These are phyloP conservation scores for Corvus moneduloides DNA, from an alignment of 2,113 vertebrate genomes.

Conservation along the genomic window DNA sequence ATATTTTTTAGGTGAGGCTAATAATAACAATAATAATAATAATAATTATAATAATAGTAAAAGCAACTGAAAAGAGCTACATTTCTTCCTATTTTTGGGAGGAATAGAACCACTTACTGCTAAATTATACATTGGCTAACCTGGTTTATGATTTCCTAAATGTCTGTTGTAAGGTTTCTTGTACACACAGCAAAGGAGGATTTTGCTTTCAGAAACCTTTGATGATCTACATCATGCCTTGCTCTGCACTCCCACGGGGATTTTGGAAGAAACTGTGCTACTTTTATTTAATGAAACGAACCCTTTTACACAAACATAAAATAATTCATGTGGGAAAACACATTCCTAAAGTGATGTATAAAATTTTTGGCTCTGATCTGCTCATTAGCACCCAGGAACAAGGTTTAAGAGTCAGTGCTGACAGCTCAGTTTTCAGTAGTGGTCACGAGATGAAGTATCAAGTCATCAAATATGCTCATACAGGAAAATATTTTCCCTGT, in stretches of 20 bases:
- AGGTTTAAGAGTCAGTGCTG: background rate
- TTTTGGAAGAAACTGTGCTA: background rate
- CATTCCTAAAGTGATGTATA: background rate
- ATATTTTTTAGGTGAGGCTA: background rate
- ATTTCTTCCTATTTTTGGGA: background rate
- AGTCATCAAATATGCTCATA: background rate
- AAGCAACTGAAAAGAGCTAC: background rate
- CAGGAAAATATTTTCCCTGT: background rate
- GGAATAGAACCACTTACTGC: background rate
- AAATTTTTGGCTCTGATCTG: background rate
- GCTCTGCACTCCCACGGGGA: background rate
- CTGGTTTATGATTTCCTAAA: background rate
- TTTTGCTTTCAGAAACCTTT: background rate
- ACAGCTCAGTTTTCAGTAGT: background rate
- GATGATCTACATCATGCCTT: background rate
- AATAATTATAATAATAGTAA: background rate
- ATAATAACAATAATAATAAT: background rate
- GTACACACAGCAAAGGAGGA: background rate
- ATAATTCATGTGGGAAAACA: background rate
- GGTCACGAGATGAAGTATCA: background rate
- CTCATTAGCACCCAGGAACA: conserved; percentile 26
- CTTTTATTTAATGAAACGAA: background rate
- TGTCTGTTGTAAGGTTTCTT: background rate
- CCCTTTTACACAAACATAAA: background rate
- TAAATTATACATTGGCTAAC: background rate